Evolutionary conservation across 2,888 invertebrate genomes (phyloP).

Genomic region (Ypsolopha sequella): DNA sequence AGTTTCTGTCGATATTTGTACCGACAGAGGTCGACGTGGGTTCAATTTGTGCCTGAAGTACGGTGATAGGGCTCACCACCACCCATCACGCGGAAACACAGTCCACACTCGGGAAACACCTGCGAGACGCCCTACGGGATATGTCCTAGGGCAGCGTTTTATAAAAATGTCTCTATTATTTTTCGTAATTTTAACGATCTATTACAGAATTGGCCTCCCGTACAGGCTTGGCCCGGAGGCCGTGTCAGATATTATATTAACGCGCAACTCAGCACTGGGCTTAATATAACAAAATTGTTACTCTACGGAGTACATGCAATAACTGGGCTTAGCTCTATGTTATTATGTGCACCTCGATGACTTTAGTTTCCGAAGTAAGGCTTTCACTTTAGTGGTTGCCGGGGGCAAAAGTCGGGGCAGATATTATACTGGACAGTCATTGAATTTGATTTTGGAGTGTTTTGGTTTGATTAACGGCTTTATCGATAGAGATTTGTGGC

Average conservation of each 20-base stretch:
- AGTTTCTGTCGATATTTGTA: no score
- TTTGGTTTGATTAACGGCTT: no score
- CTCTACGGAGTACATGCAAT: neutral
- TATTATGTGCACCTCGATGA: neutral
- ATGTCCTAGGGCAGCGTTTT: no score
- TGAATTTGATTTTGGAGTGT: neutral
- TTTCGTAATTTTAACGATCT: no score
- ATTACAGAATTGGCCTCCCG: neutral
- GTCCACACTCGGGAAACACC: no score
- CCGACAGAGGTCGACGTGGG: no score
- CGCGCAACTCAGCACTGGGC: neutral
- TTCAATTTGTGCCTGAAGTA: no score
- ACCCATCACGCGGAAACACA: no score
- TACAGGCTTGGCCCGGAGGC: neutral
- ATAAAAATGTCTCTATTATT: no score
- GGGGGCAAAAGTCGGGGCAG: conserved; percentile 22
- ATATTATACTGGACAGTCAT: conserved; percentile 4
- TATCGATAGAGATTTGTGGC: no score
- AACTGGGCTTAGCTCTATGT: neutral
- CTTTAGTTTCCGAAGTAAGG: conserved; percentile 13
- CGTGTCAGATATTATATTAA: conserved; percentile 1
- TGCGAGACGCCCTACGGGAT: no score
- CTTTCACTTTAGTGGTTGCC: conserved; percentile 23
- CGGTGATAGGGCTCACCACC: no score
- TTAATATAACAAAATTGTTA: conserved; percentile 1